Evolutionary conservation across 2,113 vertebrate species (phyloP).

Genomic region (Onychostruthus taczanowskii): DNA sequence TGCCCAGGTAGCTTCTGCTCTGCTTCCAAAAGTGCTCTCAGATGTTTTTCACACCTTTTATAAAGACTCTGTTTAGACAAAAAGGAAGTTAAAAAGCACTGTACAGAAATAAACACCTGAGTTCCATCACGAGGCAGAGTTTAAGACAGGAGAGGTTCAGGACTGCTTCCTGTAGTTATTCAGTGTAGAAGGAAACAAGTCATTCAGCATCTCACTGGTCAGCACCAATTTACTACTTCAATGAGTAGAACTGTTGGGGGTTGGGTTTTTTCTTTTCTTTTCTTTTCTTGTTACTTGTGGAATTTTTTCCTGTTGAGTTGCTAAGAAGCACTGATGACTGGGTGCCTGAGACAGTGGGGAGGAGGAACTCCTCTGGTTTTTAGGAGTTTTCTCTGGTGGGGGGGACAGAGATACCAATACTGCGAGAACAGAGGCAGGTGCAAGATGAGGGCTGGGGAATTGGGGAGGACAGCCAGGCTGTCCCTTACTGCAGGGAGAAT

Average conservation of each 20-base stretch:
- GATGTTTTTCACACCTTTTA: not conserved
- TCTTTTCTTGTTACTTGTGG: not conserved
- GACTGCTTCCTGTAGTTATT: not conserved
- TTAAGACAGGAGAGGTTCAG: not conserved
- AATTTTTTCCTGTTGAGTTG: not conserved
- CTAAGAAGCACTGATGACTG: not conserved
- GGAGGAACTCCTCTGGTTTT: not conserved
- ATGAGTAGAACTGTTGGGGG: not conserved
- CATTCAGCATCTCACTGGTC: not conserved
- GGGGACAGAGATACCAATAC: not conserved
- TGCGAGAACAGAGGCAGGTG: not conserved
- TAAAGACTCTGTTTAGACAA: not conserved
- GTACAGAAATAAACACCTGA: not conserved
- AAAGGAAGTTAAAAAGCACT: not conserved
- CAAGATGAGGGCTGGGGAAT: not conserved
- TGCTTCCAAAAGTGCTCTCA: fast-evolving
- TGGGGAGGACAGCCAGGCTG: not conserved
- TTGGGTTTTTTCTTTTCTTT: not conserved
- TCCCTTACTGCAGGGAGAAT: not conserved
- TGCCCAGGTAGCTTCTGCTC: not conserved
- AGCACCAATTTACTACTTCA: not conserved
- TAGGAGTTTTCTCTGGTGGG: not conserved
- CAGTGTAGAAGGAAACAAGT: not conserved
- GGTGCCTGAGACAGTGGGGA: not conserved
- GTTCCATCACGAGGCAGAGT: not conserved